phyloP scores from a whole-genome alignment of 2,888 invertebrate species.

The Formica aserva region DNA sequence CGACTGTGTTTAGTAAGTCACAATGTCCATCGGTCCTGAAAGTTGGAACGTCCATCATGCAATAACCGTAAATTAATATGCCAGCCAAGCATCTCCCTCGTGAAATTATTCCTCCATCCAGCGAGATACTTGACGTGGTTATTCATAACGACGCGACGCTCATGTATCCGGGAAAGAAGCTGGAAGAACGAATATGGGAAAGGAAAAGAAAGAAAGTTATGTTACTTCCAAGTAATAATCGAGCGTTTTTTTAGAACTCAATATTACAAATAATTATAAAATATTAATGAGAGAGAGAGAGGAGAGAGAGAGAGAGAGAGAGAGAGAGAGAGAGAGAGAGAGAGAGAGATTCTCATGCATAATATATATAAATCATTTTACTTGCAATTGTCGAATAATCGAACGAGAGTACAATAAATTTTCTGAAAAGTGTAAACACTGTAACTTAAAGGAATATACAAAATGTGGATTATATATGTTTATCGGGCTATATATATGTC shows the following conservation, averaged over 20 bases:
- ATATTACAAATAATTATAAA: constrained; percentile 10
- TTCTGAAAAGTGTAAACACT: background rate
- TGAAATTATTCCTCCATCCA: constrained; percentile 67
- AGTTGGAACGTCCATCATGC: constrained; percentile 66
- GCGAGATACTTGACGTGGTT: constrained; percentile 50
- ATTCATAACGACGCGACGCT: constrained; percentile 47
- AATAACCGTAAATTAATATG: constrained; percentile 72
- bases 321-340: no score
- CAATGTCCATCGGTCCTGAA: constrained; percentile 42
- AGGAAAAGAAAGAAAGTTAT: constrained; percentile 1
- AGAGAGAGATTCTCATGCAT: no score
- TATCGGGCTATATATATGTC: no score
- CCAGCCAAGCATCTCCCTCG: constrained; percentile 60
- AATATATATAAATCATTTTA: background rate
- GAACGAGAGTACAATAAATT: background rate
- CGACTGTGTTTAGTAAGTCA: constrained; percentile 15
- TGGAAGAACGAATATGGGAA: background rate
- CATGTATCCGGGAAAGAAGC: constrained; percentile 16
- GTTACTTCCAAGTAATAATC: background rate
- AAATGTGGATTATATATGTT: no score
- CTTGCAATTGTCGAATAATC: background rate
- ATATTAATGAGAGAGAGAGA: background rate
- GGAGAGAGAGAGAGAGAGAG: no score
- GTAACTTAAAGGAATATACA: no score
- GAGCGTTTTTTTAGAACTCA: background rate